Percentiles rank a stretch among this genome's conserved stretches.
These are phyloP conservation scores for Bombus breviceps DNA, from an alignment of 1,140 invertebrate genomes.

Conservation along the genomic window DNA sequence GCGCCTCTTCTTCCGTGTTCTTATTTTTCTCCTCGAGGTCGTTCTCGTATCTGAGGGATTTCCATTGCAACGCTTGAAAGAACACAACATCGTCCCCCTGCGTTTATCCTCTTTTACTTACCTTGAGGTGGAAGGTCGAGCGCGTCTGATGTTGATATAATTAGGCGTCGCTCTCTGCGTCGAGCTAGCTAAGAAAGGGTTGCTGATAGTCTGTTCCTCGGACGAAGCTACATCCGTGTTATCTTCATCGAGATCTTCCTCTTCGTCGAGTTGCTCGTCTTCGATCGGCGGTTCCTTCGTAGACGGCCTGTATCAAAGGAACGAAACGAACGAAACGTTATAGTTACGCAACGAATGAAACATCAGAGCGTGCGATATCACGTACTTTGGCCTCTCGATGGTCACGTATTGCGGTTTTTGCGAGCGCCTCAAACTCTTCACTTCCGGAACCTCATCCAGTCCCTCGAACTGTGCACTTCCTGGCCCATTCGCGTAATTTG, in stretches of 20 bases:
- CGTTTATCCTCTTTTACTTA: background rate
- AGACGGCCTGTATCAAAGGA: slow-evolving; percentile 41
- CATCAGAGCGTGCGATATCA: background rate
- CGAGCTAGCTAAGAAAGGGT: slow-evolving; percentile 71
- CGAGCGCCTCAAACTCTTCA: slow-evolving; percentile 82
- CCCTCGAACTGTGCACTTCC: slow-evolving; percentile 89
- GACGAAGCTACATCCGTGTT: slow-evolving; percentile 71
- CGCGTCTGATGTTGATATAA: slow-evolving; percentile 87
- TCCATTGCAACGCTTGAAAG: background rate
- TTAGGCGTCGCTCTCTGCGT: slow-evolving; percentile 81
- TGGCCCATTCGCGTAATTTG: slow-evolving; percentile 76
- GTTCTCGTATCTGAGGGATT: slow-evolving; percentile 69
- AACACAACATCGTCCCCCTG: background rate
- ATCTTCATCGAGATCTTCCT: slow-evolving; percentile 77
- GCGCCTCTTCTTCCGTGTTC: slow-evolving; percentile 57
- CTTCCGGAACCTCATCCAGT: slow-evolving; percentile 83
- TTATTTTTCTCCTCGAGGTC: slow-evolving; percentile 70
- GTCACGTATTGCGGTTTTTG: slow-evolving; percentile 87
- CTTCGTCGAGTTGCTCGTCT: slow-evolving; percentile 73
- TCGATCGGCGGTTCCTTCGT: slow-evolving; percentile 57
- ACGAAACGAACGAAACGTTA: background rate
- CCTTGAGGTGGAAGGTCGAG: slow-evolving; percentile 82
- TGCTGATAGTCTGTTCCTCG: slow-evolving; percentile 72
- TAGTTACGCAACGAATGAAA: background rate
- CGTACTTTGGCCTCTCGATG: slow-evolving; percentile 81